These are phyloP conservation scores for Drosophila micromelanica DNA, from an alignment of 1,140 invertebrate species.

Conservation along the genomic window DNA sequence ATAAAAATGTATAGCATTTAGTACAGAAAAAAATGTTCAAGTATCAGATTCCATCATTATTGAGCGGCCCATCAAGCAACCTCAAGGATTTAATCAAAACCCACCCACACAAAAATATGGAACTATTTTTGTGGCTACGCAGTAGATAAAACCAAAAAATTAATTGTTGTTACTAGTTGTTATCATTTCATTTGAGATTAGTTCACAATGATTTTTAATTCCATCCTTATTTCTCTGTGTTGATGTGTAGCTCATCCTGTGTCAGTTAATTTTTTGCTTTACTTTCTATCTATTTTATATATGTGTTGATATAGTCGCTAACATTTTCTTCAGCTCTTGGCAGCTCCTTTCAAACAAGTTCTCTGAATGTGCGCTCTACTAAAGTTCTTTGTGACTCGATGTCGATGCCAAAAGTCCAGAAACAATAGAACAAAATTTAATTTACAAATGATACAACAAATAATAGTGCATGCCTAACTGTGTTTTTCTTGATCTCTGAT, in stretches of 20 bases:
- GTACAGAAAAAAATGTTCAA: constrained; percentile 39
- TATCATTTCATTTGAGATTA: constrained; percentile 62
- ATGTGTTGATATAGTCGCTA: constrained; percentile 18
- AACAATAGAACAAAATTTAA: not conserved
- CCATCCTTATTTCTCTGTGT: constrained; percentile 55
- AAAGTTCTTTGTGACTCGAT: constrained; percentile 10
- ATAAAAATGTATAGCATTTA: constrained; percentile 19
- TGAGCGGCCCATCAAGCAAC: constrained; percentile 83
- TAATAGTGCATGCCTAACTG: constrained; percentile 38
- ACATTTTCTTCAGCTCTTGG: constrained; percentile 12
- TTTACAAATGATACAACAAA: constrained; percentile 4
- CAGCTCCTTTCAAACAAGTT: constrained; percentile 7
- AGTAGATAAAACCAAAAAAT: constrained; percentile 68
- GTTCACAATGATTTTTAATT: constrained; percentile 32
- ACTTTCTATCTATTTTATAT: constrained; percentile 20
- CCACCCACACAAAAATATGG: constrained; percentile 48
- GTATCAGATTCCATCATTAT: constrained; percentile 84
- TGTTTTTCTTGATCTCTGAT: constrained; percentile 16
- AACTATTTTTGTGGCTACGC: constrained; percentile 56
- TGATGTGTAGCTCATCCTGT: constrained; percentile 59
- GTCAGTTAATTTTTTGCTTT: constrained; percentile 15
- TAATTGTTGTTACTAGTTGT: constrained; percentile 77
- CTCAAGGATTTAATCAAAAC: constrained; percentile 56
- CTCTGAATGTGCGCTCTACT: constrained; percentile 26
- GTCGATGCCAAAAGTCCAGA: constrained; percentile 4